Evolutionary conservation across 2,888 invertebrate species (phyloP).

Genomic region (Epiperipatus broadwayi): DNA sequence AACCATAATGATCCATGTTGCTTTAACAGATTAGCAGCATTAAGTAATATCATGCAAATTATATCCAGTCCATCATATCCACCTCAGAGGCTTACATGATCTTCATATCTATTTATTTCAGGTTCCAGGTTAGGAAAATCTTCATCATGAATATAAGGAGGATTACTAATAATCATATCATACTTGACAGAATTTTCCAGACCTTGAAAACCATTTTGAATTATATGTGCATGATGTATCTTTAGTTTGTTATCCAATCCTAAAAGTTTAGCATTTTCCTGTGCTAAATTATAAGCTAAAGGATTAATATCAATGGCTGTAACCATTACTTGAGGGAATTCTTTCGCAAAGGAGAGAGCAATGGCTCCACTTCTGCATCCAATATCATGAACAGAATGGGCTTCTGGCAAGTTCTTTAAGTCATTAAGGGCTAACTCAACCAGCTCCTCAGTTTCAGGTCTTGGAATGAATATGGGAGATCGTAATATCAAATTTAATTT

Average conservation of each 20-base stretch:
- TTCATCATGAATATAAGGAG: slow-evolving; percentile 42
- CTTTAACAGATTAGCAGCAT: slow-evolving; percentile 33
- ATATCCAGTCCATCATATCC: slow-evolving; percentile 42
- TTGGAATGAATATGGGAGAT: slow-evolving; percentile 47
- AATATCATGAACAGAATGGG: no score
- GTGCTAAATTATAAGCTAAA: slow-evolving; percentile 38
- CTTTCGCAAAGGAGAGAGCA: no score
- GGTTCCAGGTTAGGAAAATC: slow-evolving; percentile 37
- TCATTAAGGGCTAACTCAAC: slow-evolving; percentile 34
- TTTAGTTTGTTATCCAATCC: slow-evolving; percentile 33
- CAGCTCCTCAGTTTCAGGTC: slow-evolving; percentile 47
- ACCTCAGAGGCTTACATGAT: slow-evolving; percentile 41
- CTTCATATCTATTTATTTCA: slow-evolving; percentile 51
- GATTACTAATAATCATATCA: slow-evolving; percentile 47
- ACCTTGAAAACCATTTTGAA: no score
- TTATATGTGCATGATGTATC: slow-evolving; percentile 34
- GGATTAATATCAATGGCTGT: slow-evolving; percentile 39
- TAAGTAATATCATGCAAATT: slow-evolving; percentile 37
- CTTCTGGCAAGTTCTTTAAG: no score
- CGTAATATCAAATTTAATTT: slow-evolving; percentile 37
- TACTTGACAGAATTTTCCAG: no score
- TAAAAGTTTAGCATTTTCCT: slow-evolving; percentile 36
- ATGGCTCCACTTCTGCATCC: slow-evolving; percentile 49
- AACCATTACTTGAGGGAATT: slow-evolving; percentile 31
- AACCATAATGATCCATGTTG: slow-evolving; percentile 36